Evolutionary conservation across 2,113 vertebrate genomes (phyloP).

Genomic region (Onychostoma macrolepis): DNA sequence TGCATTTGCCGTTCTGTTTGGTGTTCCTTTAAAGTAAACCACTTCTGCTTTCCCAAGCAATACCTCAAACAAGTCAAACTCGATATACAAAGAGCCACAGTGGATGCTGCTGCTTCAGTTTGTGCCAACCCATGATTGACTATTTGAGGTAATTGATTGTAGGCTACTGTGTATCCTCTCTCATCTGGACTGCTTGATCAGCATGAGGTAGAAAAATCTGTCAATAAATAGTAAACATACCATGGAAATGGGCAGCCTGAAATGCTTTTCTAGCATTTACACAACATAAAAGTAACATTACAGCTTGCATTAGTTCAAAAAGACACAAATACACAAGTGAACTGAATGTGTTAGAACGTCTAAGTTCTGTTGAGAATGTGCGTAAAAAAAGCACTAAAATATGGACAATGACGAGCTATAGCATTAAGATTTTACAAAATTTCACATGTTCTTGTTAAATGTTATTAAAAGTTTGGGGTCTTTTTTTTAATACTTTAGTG

Average conservation of each 20-base stretch:
- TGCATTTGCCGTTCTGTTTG: slow-evolving; percentile 30
- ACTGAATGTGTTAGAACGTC: neutral
- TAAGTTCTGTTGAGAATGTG: neutral
- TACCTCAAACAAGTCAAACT: slow-evolving; percentile 32
- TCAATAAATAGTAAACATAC: neutral
- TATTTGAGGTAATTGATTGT: slow-evolving; percentile 53
- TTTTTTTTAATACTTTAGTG: too few relatives aligned
- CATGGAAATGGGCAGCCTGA: neutral
- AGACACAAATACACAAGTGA: neutral
- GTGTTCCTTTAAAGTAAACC: slow-evolving; percentile 24
- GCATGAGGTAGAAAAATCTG: slow-evolving; percentile 19
- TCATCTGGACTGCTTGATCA: slow-evolving; percentile 35
- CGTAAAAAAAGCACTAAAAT: neutral
- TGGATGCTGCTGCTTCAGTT: slow-evolving; percentile 36
- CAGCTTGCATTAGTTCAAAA: neutral
- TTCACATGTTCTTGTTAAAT: too few relatives aligned
- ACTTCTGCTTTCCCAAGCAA: slow-evolving; percentile 9
- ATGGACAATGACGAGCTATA: too few relatives aligned
- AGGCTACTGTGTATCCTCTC: slow-evolving; percentile 33
- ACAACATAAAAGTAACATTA: neutral
- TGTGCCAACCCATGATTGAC: slow-evolving; percentile 51
- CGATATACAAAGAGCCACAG: slow-evolving; percentile 23
- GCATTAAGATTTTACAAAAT: too few relatives aligned
- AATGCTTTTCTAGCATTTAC: neutral
- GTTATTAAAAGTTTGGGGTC: too few relatives aligned